Base-by-base conservation (phyloP, 1,140 invertebrate genomes). In the Druon quercuslanigerum region DNA sequence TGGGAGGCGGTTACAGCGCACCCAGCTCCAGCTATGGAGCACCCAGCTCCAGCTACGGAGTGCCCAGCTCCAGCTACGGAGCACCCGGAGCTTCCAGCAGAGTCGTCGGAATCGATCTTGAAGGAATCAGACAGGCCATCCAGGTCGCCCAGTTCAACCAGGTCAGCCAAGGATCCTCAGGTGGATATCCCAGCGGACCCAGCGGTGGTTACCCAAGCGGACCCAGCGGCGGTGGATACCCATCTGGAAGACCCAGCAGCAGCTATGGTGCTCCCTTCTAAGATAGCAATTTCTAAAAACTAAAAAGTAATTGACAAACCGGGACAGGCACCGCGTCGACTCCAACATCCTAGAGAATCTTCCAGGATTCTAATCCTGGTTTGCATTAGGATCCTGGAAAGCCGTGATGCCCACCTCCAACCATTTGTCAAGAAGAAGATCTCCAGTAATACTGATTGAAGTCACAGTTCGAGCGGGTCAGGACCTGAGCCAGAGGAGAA, bases 111-210 rank as follows among this genome's bases (percentile, higher is more conserved):
- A 94, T 96, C 88, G 94, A 95, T 88, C 93, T 96, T 72, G 95
- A 96, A 82, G 94, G 94, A 66, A 94, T 96, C 88, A 94, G 95
- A 85, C 95, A 95, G 81, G 95, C 94, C 79, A 95, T 96, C 89
- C 95, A 95, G 84, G 94, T 95, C 66, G 95, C 95, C 19, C 94
- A 95, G 84, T 95, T 94, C 92, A 92, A 94, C 84, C 94, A 94
- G 82, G 78, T 88, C 71, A 87, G 71, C 74, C 88, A 90, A 19
- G 83, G 85, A 7, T 0, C 50, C n/a, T 60, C 76, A 9, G 81
- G 92, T 79, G 85, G 88, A 20, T 78, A 79, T 52, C 88, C 91
- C 54, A 84, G 85, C 74, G 85, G 85, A 46, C 60, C 60, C 74
- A 89, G 90, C 73, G 91, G 92, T 60, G 93, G 94, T 16, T 93